Conservation (phyloP, 2,888 invertebrate species). For the Mechanitis mazaeus region DNA sequence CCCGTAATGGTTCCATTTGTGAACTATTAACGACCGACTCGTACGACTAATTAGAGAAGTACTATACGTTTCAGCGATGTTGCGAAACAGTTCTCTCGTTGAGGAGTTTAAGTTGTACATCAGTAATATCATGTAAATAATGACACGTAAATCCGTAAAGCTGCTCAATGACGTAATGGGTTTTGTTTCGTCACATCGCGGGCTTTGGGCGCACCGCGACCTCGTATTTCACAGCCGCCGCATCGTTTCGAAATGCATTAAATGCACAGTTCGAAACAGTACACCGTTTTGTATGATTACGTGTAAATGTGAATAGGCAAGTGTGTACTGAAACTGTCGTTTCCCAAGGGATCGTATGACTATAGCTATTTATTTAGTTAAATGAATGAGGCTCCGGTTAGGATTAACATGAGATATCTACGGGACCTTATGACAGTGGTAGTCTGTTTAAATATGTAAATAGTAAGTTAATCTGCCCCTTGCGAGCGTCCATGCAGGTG, state of each 20-base stretch:
- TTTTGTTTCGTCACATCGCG: slow-evolving; percentile 68
- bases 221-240: slow-evolving; percentile 70
- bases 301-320: slow-evolving; percentile 20
- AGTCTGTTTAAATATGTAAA: slow-evolving; percentile 16
- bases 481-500: slow-evolving; percentile 33
- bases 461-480: slow-evolving; percentile 30
- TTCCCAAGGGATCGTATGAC: slow-evolving; percentile 40
- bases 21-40: slow-evolving; percentile 54
- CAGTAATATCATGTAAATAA: slow-evolving; percentile 71
- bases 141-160: slow-evolving; percentile 66
- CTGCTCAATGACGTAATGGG: slow-evolving; percentile 67
- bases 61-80: slow-evolving; percentile 36
- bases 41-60: slow-evolving; percentile 52
- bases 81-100: slow-evolving; percentile 40
- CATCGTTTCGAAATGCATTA: slow-evolving; percentile 75
- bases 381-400: slow-evolving; percentile 24
- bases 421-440: slow-evolving; percentile 4
- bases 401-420: background rate
- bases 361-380: slow-evolving; percentile 33
- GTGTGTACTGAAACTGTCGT: slow-evolving; percentile 17
- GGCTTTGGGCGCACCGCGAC: slow-evolving; percentile 69
- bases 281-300: slow-evolving; percentile 34
- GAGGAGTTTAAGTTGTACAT: slow-evolving; percentile 41
- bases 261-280: slow-evolving; percentile 69
- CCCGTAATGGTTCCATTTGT: slow-evolving; percentile 60